phyloP scores from a whole-genome alignment of 2,113 vertebrate genomes.

The Harpagus bidentatus region DNA sequence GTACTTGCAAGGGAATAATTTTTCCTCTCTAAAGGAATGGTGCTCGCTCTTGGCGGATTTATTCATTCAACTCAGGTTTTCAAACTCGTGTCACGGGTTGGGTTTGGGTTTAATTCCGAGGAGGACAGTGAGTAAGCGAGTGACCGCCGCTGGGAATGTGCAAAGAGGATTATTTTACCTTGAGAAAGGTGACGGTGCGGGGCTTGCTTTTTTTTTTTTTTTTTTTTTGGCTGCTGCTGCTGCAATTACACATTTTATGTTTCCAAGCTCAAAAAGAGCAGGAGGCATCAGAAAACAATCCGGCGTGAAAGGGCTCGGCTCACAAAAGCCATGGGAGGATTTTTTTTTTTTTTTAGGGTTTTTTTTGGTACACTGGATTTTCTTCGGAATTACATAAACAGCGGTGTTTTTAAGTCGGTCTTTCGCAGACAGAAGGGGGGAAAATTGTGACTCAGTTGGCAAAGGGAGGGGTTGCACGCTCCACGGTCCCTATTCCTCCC shows the following conservation, averaged over 20 bases:
- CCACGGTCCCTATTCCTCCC: conserved; percentile 16
- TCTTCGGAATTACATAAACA: conserved; percentile 45
- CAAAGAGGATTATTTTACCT: conserved; percentile 61
- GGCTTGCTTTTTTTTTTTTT: neutral
- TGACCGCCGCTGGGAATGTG: neutral
- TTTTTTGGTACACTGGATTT: neutral
- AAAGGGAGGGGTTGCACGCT: conserved; percentile 35
- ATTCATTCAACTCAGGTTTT: conserved; percentile 64
- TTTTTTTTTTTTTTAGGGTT: neutral
- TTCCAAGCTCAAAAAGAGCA: neutral
- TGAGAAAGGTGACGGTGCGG: conserved; percentile 44
- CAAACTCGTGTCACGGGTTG: conserved; percentile 42
- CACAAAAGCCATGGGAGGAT: neutral
- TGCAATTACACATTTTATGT: neutral
- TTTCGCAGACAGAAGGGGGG: conserved; percentile 23
- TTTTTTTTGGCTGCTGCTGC: neutral
- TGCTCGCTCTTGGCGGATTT: conserved; percentile 46
- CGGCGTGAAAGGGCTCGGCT: neutral
- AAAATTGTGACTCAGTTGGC: conserved; percentile 57
- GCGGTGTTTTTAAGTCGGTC: conserved; percentile 14
- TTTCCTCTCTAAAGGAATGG: conserved; percentile 44
- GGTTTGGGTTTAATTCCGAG: conserved; percentile 18
- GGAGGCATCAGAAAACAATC: conserved; percentile 4
- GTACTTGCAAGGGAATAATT: conserved; percentile 59
- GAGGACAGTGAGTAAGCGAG: conserved; percentile 35